A percentile compares a stretch with the other conserved stretches of the same genome.
Conservation (phyloP, 2,113 vertebrate species). For the Saguinus imperator region DNA sequence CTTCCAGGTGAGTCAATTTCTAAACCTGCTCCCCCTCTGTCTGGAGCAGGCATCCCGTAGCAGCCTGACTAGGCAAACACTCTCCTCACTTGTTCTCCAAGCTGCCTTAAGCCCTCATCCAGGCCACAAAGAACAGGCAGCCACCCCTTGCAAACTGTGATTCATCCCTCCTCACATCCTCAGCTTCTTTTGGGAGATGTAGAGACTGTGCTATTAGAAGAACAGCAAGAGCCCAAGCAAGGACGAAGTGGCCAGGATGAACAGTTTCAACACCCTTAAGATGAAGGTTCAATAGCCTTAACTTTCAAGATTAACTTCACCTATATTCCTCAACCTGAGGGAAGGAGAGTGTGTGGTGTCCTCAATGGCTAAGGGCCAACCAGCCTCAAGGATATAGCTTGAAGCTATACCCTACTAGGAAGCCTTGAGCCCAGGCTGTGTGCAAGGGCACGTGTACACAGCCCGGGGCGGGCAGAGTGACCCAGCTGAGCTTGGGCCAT, state of each 20-base stretch:
- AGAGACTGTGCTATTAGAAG: background rate
- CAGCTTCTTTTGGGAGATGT: background rate
- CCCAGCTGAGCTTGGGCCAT: background rate
- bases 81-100: background rate
- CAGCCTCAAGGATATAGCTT: background rate
- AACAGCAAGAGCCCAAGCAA: background rate
- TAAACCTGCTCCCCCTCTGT: background rate
- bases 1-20: background rate
- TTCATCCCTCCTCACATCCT: background rate
- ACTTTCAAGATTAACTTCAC: background rate
- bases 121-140: background rate
- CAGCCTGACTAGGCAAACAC: background rate
- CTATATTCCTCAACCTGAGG: background rate
- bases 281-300: background rate
- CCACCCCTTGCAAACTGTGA: background rate
- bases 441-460: accelerated
- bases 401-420: background rate
- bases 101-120: background rate
- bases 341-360: background rate
- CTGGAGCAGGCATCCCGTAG: background rate
- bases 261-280: background rate
- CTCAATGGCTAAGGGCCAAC: background rate
- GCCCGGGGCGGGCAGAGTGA: background rate
- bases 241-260: background rate
- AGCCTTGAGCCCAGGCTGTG: background rate